Evolutionary conservation across 2,113 vertebrate genomes (phyloP).

Genomic region (Rhabdornis inornatus): DNA sequence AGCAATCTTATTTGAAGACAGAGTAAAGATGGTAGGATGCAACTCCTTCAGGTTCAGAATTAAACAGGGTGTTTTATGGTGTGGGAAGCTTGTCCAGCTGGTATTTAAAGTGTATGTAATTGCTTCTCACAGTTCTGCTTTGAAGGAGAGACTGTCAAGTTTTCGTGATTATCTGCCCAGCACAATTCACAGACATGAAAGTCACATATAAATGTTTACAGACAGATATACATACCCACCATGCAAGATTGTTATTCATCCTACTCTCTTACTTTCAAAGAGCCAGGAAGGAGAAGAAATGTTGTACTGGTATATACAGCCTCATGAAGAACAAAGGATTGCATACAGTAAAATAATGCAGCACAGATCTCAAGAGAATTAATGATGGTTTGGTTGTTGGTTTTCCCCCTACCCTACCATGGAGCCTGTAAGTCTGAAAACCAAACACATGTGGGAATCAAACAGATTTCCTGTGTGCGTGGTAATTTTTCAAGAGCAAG

Average conservation of each 20-base stretch:
- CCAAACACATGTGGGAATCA: background rate
- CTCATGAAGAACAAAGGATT: background rate
- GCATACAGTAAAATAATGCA: slow-evolving; percentile 1
- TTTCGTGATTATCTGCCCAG: background rate
- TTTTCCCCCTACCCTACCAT: background rate
- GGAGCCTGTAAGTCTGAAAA: slow-evolving; percentile 31
- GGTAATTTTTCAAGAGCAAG: background rate
- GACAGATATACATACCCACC: background rate
- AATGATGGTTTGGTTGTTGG: background rate
- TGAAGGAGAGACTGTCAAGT: slow-evolving; percentile 11
- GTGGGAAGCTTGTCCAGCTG: background rate
- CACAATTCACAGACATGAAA: slow-evolving; percentile 13
- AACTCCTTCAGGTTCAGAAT: background rate
- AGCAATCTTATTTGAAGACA: background rate
- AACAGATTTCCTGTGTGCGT: background rate
- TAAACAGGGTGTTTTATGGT: background rate
- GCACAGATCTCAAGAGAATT: background rate
- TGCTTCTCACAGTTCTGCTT: slow-evolving; percentile 9
- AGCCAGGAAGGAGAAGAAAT: background rate
- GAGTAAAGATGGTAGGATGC: background rate
- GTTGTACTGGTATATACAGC: background rate
- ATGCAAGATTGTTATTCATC: background rate
- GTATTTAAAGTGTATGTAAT: slow-evolving; percentile 20
- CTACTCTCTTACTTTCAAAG: slow-evolving; percentile 5
- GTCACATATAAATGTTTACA: background rate